These are phyloP conservation scores for Orchesella cincta DNA, from an alignment of 1,140 invertebrate genomes.

Conservation along the genomic window DNA sequence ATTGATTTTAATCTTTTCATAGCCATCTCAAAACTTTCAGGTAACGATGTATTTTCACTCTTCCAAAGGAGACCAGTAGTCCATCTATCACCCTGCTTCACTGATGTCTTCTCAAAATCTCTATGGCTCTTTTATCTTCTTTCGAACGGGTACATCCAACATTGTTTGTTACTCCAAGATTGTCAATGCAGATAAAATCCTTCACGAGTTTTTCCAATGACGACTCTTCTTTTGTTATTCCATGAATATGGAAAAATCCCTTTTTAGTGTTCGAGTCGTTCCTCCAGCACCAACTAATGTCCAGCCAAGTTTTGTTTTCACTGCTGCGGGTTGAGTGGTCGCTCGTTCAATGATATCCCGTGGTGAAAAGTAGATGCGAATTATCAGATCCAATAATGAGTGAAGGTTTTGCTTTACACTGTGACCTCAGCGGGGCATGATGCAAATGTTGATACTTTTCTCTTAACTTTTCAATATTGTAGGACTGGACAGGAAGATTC, in stretches of 20 bases:
- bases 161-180: constrained; percentile 31
- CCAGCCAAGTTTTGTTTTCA: constrained; percentile 26
- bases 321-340: no score
- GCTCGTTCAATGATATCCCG: no score
- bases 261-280: neutral
- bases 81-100: neutral
- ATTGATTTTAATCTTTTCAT: neutral
- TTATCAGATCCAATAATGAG: no score
- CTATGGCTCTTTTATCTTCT: constrained; percentile 23
- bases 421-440: no score
- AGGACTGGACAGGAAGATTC: neutral
- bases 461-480: no score
- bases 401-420: no score
- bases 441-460: no score
- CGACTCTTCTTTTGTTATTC: no score
- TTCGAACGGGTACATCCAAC: neutral
- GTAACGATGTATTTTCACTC: neutral
- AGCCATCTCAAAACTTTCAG: constrained; percentile 25
- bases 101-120: constrained; percentile 28
- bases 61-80: constrained; percentile 38
- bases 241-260: neutral
- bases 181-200: constrained; percentile 32
- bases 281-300: neutral
- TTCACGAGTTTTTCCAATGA: neutral
- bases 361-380: neutral